A percentile compares a stretch with the other conserved stretches of the same genome.
Evolutionary conservation across 2,797 vertebrate genomes (phyloP).

Genomic region (Nothura maculosa): DNA sequence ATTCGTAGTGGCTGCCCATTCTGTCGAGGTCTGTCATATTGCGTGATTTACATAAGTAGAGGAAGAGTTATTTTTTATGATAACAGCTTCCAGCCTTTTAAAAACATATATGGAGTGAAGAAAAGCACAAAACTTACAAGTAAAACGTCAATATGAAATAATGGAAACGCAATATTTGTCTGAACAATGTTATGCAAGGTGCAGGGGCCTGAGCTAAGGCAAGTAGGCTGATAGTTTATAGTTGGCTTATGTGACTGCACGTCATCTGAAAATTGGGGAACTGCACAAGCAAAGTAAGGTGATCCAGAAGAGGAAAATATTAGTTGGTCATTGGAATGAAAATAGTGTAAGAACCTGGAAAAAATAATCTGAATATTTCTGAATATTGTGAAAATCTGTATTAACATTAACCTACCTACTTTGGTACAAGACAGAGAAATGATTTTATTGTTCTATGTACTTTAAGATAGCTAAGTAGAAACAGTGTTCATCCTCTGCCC

Average conservation of each 20-base stretch:
- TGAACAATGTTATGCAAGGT: not conserved
- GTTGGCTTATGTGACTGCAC: not conserved
- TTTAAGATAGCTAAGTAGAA: not conserved
- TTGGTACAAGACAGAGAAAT: too few species aligned
- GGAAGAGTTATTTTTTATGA: not conserved
- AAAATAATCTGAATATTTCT: not conserved
- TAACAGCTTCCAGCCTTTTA: not conserved
- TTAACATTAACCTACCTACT: too few species aligned
- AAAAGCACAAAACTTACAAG: not conserved
- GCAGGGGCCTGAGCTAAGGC: not conserved
- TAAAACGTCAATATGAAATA: not conserved
- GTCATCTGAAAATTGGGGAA: not conserved
- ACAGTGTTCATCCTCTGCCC: not conserved
- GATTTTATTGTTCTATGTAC: too few species aligned
- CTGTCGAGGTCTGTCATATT: not conserved
- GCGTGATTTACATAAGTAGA: not conserved
- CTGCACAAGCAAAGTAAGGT: not conserved
- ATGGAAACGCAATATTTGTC: not conserved
- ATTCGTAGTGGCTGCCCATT: not conserved
- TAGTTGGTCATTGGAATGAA: not conserved
- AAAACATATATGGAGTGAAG: not conserved
- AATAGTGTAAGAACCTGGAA: not conserved
- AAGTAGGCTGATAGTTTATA: not conserved
- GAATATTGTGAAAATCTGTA: not conserved
- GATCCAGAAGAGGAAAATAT: not conserved